A percentile compares a stretch with the other conserved stretches of the same genome.
These are phyloP conservation scores for Numida meleagris DNA, from an alignment of 2,113 vertebrate genomes.

Conservation along the genomic window DNA sequence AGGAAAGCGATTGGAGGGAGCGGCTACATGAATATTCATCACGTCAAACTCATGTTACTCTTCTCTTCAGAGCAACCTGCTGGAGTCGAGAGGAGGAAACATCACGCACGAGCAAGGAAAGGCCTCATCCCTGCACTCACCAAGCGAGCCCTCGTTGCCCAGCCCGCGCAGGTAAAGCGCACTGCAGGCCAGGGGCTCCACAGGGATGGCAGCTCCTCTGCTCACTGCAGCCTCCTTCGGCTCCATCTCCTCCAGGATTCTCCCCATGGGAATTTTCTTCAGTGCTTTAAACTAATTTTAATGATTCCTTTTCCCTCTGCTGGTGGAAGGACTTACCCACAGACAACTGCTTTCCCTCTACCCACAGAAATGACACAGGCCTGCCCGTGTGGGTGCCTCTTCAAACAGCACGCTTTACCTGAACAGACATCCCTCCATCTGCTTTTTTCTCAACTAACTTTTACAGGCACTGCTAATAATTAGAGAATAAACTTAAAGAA, in stretches of 20 bases:
- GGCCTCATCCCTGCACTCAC: neutral
- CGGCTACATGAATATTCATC: neutral
- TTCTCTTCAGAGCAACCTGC: neutral
- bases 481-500: neutral
- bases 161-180: neutral
- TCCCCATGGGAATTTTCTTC: neutral
- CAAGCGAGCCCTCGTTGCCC: neutral
- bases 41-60: neutral
- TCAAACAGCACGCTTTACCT: neutral
- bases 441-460: neutral
- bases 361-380: neutral
- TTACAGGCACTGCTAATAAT: neutral
- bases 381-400: neutral
- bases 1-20: neutral
- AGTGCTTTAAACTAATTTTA: neutral
- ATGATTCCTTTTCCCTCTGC: neutral
- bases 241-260: neutral
- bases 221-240: accelerated
- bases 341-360: neutral
- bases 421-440: neutral
- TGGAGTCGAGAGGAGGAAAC: neutral
- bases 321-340: neutral
- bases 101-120: neutral
- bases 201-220: accelerated
- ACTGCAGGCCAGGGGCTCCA: no score